phyloP scores from a whole-genome alignment of 2,888 invertebrate species.

The Latheticus oryzae region DNA sequence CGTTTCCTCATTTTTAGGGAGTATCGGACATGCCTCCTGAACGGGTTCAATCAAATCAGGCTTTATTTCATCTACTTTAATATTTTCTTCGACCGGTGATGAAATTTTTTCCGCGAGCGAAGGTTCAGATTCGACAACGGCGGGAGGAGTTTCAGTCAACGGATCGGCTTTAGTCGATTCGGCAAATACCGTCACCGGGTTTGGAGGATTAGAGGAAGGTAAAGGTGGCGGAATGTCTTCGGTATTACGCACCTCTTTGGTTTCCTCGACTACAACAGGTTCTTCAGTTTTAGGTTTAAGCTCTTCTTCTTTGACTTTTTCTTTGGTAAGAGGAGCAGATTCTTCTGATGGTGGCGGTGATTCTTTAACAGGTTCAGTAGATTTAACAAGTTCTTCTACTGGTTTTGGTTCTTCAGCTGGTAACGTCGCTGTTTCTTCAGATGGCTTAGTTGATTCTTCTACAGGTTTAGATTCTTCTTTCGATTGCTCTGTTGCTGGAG shows the following conservation, averaged over 20 bases:
- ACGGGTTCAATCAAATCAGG: background rate
- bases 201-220: conserved; percentile 80
- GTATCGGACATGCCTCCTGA: background rate
- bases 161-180: conserved; percentile 73
- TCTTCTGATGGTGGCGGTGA: conserved; percentile 45
- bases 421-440: conserved; percentile 41
- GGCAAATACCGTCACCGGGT: conserved; percentile 80
- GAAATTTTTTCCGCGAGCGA: background rate
- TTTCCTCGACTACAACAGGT: conserved; percentile 51
- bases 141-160: conserved; percentile 9
- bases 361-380: conserved; percentile 44
- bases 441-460: conserved; percentile 33
- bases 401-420: conserved; percentile 46
- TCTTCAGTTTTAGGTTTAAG: conserved; percentile 44
- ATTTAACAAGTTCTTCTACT: conserved; percentile 45
- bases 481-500: background rate
- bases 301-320: conserved; percentile 23
- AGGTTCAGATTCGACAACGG: conserved; percentile 4
- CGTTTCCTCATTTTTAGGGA: background rate
- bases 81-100: background rate
- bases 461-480: conserved; percentile 17
- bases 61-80: background rate
- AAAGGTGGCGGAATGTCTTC: conserved; percentile 78
- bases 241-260: conserved; percentile 70
- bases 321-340: conserved; percentile 6